Conservation (phyloP, 1,140 invertebrate species). For the Plectus sambesii region DNA sequence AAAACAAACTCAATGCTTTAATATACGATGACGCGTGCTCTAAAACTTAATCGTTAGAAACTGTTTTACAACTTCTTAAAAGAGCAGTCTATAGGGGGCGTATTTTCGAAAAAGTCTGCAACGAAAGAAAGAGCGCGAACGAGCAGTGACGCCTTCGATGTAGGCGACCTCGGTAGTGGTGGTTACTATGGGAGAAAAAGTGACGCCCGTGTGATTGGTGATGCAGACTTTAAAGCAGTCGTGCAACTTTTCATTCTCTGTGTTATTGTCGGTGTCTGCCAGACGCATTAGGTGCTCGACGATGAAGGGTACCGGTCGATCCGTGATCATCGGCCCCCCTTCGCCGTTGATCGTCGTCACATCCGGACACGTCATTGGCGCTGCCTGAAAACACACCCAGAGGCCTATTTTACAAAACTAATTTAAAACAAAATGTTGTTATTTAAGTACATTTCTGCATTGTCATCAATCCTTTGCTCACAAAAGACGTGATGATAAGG, state of each 20-base stretch:
- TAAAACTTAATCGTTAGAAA: neutral
- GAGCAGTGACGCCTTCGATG: constrained; percentile 44
- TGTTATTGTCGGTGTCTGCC: constrained; percentile 41
- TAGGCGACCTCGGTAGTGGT: constrained; percentile 41
- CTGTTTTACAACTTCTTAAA: neutral
- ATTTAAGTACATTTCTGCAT: too few relatives aligned
- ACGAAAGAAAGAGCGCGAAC: constrained; percentile 18
- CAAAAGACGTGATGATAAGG: too few relatives aligned
- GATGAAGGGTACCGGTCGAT: constrained; percentile 25
- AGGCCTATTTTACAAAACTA: too few relatives aligned
- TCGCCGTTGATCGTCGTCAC: too few relatives aligned
- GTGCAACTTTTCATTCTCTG: too few relatives aligned
- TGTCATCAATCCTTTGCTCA: too few relatives aligned
- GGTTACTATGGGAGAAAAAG: constrained; percentile 12
- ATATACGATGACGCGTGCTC: neutral
- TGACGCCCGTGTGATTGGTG: constrained; percentile 28
- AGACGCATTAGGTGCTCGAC: constrained; percentile 40
- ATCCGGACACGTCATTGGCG: too few relatives aligned
- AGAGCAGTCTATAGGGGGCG: neutral
- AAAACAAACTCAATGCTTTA: neutral
- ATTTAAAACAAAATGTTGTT: too few relatives aligned
- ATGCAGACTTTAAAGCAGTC: constrained; percentile 37
- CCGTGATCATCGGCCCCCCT: constrained; percentile 20
- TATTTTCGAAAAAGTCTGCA: constrained; percentile 2
- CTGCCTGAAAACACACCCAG: too few relatives aligned